These are phyloP conservation scores for Montipora cactus DNA, from an alignment of 64 coral and sea anemone genomes.

Conservation along the genomic window DNA sequence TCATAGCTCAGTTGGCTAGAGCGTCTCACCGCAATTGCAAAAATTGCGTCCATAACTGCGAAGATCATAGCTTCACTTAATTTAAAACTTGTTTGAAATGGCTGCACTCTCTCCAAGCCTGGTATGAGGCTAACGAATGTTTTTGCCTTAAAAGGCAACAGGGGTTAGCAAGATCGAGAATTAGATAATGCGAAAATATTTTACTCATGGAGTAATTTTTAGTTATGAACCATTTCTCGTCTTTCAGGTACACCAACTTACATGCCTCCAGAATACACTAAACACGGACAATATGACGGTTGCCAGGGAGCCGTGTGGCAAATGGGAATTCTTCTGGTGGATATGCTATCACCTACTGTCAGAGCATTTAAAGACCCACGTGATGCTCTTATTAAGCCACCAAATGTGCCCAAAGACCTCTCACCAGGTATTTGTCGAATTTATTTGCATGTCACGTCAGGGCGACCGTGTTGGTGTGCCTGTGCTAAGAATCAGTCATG, in stretches of 20 bases:
- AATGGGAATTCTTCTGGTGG: conserved; percentile 27
- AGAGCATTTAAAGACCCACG: background rate
- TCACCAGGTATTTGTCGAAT: conserved; percentile 1
- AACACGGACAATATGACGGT: conserved; percentile 11
- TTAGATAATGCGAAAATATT: too few relatives aligned
- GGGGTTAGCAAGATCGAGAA: too few relatives aligned
- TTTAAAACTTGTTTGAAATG: too few relatives aligned
- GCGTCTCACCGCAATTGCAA: too few relatives aligned
- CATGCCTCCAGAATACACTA: conserved; percentile 28
- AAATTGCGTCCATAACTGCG: too few relatives aligned
- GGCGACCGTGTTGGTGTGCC: too few relatives aligned
- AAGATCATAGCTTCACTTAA: too few relatives aligned
- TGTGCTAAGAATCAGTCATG: background rate
- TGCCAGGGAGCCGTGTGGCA: conserved; percentile 14
- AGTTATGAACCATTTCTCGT: background rate
- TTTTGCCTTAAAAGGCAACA: too few relatives aligned
- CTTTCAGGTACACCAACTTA: conserved; percentile 7
- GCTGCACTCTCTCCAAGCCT: too few relatives aligned
- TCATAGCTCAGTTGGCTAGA: too few relatives aligned
- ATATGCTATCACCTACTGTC: conserved; percentile 10
- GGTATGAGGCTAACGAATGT: too few relatives aligned
- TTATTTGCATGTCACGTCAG: background rate
- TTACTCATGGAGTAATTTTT: background rate
- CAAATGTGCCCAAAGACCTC: background rate
- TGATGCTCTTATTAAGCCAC: background rate